These are phyloP conservation scores for Caenorhabditis sp. DNA, from an alignment of 2,888 invertebrate species.

Conservation along the genomic window DNA sequence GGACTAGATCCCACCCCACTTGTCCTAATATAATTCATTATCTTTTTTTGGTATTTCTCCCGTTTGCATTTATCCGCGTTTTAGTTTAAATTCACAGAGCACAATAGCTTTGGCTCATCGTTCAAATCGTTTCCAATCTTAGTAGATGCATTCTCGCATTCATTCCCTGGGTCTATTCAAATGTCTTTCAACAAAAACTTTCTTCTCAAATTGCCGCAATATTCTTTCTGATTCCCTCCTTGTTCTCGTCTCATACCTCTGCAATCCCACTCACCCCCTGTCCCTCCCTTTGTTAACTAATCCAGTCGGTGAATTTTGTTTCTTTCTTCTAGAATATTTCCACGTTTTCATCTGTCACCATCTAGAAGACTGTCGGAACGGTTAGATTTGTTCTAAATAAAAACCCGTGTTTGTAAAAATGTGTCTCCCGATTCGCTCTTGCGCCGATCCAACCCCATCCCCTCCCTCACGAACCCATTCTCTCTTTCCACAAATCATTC, in stretches of 20 bases:
- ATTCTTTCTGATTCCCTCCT: conserved; percentile 42
- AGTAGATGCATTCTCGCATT: conserved; percentile 67
- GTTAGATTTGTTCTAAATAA: conserved; percentile 28
- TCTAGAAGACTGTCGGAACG: conserved; percentile 43
- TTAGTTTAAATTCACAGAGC: conserved; percentile 34
- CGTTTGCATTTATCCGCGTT: conserved; percentile 38
- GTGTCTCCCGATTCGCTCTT: conserved; percentile 64
- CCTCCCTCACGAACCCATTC: background rate
- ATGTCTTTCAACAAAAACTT: conserved; percentile 50
- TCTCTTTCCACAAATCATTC: conserved; percentile 41
- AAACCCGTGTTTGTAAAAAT: conserved; percentile 65
- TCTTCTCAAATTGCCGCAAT: conserved; percentile 40
- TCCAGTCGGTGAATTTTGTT: conserved; percentile 41
- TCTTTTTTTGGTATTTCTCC: background rate
- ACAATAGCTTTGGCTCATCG: conserved; percentile 2
- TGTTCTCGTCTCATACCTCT: conserved; percentile 24
- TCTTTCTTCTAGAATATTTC: background rate
- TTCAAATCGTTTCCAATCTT: conserved; percentile 32
- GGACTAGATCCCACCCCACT: conserved; percentile 13
- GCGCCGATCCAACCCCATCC: conserved; percentile 37
- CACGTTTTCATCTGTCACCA: conserved; percentile 36
- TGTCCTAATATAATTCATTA: conserved; percentile 18
- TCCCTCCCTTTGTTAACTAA: conserved; percentile 33
- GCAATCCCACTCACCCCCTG: background rate
- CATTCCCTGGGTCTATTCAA: conserved; percentile 33